A percentile compares a stretch with the other conserved stretches of the same genome.
These are phyloP conservation scores for Poeciliopsis retropinna DNA, from an alignment of 2,113 vertebrate species.

Conservation along the genomic window DNA sequence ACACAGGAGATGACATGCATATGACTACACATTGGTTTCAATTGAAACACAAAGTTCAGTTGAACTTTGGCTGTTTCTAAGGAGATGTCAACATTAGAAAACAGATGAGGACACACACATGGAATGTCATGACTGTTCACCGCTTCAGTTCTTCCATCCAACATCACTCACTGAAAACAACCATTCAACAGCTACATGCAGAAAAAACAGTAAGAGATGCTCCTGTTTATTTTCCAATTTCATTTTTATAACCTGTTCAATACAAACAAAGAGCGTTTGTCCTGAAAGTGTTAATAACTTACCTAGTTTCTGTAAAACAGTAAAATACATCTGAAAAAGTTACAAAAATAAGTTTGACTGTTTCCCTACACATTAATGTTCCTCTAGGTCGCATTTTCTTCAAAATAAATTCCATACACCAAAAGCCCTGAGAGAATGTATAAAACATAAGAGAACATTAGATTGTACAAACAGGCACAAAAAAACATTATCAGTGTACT, in stretches of 20 bases:
- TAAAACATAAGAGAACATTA: constrained; percentile 1
- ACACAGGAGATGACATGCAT: neutral
- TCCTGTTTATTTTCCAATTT: constrained; percentile 29
- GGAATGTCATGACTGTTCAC: constrained; percentile 60
- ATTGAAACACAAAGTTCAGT: constrained; percentile 5
- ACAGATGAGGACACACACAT: constrained; percentile 63
- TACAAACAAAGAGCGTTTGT: neutral
- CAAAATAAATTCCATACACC: neutral
- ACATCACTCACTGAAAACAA: constrained; percentile 3
- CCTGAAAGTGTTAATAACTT: constrained; percentile 28
- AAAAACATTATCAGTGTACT: neutral
- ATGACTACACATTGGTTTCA: neutral
- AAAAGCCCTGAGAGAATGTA: constrained; percentile 41
- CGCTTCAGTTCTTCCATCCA: constrained; percentile 56
- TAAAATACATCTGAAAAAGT: neutral
- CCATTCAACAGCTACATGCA: constrained; percentile 8
- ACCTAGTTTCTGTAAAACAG: constrained; percentile 22
- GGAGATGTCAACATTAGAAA: constrained; percentile 74
- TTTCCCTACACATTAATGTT: neutral
- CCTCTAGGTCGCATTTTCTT: neutral
- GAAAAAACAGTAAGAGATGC: constrained; percentile 10
- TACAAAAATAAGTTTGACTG: neutral
- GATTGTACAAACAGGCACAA: neutral
- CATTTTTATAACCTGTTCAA: constrained; percentile 11
- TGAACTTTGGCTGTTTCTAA: constrained; percentile 61